Evolutionary conservation across 2,797 vertebrate species (phyloP).

Genomic region (Onychomys torridus): DNA sequence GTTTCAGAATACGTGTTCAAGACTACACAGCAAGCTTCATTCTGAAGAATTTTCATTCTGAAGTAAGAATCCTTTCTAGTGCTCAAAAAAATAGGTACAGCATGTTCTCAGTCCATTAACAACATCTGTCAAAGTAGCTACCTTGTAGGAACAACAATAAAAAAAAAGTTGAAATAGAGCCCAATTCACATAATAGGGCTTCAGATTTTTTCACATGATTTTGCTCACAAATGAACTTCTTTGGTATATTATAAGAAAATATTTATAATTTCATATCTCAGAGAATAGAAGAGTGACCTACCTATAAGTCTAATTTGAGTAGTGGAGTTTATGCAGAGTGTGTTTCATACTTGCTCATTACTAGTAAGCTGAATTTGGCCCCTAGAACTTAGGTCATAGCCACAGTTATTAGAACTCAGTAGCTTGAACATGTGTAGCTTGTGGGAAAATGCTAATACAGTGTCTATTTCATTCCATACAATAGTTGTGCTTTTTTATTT

Average conservation of each 20-base stretch:
- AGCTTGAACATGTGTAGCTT: background rate
- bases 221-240: background rate
- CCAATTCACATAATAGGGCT: background rate
- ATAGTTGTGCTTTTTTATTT: background rate
- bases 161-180: background rate
- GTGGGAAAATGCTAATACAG: background rate
- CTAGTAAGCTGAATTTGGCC: background rate
- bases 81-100: background rate
- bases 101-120: background rate
- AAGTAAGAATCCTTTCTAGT: background rate
- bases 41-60: background rate
- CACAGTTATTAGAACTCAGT: background rate
- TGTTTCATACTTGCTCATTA: background rate
- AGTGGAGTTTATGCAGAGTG: background rate
- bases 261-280: slow-evolving; percentile 3
- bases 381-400: background rate
- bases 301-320: background rate
- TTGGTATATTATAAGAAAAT: slow-evolving; percentile 33
- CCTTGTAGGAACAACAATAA: background rate
- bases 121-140: background rate
- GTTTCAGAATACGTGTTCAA: background rate
- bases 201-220: background rate
- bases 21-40: background rate
- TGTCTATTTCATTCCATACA: background rate
- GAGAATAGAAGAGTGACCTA: background rate